Base-by-base conservation (phyloP, 2,113 vertebrate species). In the Caracal caracal region DNA sequence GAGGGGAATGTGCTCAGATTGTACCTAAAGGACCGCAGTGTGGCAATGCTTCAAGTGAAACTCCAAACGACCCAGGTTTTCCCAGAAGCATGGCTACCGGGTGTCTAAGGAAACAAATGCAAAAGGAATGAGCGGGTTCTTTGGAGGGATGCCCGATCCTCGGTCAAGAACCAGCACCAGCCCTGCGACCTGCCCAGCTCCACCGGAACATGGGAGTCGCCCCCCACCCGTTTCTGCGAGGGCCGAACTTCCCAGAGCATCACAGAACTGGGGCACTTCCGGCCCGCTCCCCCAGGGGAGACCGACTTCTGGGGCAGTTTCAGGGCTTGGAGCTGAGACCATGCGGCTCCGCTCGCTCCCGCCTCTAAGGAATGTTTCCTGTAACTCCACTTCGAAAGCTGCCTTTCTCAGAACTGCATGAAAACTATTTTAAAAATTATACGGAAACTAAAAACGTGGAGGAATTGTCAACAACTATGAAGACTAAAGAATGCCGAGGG, bases 321-420 rank as follows among this genome's bases (percentile, higher is more conserved):
- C 10, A 8, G 3, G 3, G 84, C 0, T 24, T 2, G 51, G 22
- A 3, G 37, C 5, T 2, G 3, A 13, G 40, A 11, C 70, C 70
- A 8, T 15, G 17, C 2, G 3, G n/a, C 20, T 2, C 10, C 1
- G 5, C 10, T 10, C 11, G 3, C 56, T 28, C 19, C 20, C 26
- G 9, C 0, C 0, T 2, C 6, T 17, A 13, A n/a, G 22, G 28
- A 11, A 6, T 0, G 3, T 11, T 22, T 66, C 17, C 47, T 6
- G 5, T 10, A 5, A 3, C 20, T 83, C 5, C n/a, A 5, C 68
- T 11, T 16, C 2, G 47, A 17, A n/a, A 40, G 12, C 40, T 6
- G 13, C 40, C 8, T 40, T 68, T 49, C 59, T 68, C 22, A 22
- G 49, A 79, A 43, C 51, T 28, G 65, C 10, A 16, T 65, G 6